A percentile compares a stretch with the other conserved stretches of the same genome.
These are phyloP conservation scores for Atta colombica DNA, from an alignment of 1,140 invertebrate species.

Conservation along the genomic window DNA sequence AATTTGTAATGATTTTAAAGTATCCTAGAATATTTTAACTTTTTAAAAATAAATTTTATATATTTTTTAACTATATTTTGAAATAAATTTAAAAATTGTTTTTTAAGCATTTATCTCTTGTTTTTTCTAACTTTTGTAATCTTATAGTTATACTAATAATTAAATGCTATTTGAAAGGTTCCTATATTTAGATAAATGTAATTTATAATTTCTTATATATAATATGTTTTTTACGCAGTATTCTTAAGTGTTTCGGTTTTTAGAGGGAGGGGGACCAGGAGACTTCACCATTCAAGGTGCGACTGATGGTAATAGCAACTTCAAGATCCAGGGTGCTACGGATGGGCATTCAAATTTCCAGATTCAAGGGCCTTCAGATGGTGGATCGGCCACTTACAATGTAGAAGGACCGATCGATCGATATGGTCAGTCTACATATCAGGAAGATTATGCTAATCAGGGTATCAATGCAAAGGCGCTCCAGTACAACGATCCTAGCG, in stretches of 20 bases:
- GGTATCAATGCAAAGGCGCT: constrained; percentile 70
- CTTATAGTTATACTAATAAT: too few species aligned
- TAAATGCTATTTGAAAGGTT: not conserved
- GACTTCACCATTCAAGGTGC: constrained; percentile 83
- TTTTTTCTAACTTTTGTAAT: not conserved
- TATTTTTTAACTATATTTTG: not conserved
- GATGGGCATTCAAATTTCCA: constrained; percentile 82
- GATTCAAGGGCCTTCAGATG: constrained; percentile 82
- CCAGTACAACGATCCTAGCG: constrained; percentile 83
- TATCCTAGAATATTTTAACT: not conserved
- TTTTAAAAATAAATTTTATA: not conserved
- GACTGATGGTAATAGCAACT: constrained; percentile 77
- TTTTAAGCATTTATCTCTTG: not conserved
- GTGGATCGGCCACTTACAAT: constrained; percentile 74
- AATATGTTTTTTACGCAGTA: not conserved
- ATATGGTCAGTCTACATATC: constrained; percentile 69
- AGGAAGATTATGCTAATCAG: constrained; percentile 75
- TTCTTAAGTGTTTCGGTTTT: constrained; percentile 11
- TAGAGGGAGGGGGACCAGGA: constrained; percentile 78
- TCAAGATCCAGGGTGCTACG: constrained; percentile 79
- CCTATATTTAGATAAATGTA: not conserved
- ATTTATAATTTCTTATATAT: not conserved
- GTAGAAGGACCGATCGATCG: constrained; percentile 79
- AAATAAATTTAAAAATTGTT: not conserved
- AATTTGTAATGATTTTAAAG: constrained; percentile 3